Base-by-base conservation (phyloP, 2,888 invertebrate genomes). In the Osedax fenrisi region DNA sequence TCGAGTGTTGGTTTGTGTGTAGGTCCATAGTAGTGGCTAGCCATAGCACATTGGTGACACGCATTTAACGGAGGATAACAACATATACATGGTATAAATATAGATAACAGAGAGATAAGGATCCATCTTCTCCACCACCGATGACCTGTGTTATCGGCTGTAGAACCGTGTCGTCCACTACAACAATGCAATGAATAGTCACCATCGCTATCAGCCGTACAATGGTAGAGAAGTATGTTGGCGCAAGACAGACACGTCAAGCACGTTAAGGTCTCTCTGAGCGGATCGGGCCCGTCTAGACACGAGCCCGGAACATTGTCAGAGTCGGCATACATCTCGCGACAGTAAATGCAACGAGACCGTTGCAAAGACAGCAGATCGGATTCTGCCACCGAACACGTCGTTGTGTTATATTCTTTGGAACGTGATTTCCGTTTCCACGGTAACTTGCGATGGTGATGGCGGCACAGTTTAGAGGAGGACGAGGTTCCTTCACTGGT, bases 51-150 rank as follows among this genome's bases (percentile, higher is more conserved):
- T 86, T 89, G 88, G 86, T 94, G 93, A 82, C 90, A 90, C 80
- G 91, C 89, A 80, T 90, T 89, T 78, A 94, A 87, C 76, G 93
- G 92, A 81, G 90, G 89, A 87, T 95, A 95, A 86, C 92, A 91
- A 89, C 94, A 95, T 81, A 96, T 87, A 86, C 95, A 95, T 79
- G 95, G 95, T 81, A 94, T 90, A 80, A 94, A 86, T 78, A 94
- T 85, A 76, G 92, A 91, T 74, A 95, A 88, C 77, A 94, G 87
- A 26, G 92, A 89, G 79, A 95, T 86, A 75, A 92, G 91, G 78
- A 91, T 84, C 94, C 94, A 94, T 86, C 92, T 88, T 80, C 90
- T 90, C 76, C 82, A 81, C 75, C 76, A 75, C 24, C 73, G 70
- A 82, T 89, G 89, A 64, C 81, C 80, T n/a, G n/a, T n/a, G 41